Base-by-base conservation (phyloP, 2,888 invertebrate genomes). In the Arrhopalites spinosus region DNA sequence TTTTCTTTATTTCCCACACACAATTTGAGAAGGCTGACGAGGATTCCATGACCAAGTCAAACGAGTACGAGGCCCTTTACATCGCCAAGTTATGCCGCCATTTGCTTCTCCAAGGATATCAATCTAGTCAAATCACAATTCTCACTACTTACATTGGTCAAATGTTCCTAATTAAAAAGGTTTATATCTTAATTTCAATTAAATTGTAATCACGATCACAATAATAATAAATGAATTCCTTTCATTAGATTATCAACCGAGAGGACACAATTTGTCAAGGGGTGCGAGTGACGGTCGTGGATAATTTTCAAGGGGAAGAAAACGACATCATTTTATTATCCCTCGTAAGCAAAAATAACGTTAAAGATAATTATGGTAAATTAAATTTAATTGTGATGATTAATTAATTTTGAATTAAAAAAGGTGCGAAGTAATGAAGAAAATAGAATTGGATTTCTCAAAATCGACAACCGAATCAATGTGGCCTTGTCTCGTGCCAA, bases 271-370 rank as follows among this genome's bases (percentile, higher is more conserved):
- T 85, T 0, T 85, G 89, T 3, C 82, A 85, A 30, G 87, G 88
- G 47, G 88, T 92, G 5, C 86, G 88, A 78, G 88, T 92, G 23
- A 88, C 90, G 0, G 90, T 90, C 0, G 90, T 93, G 0, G 93
- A 94, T 84, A 93, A 92, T 84, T 94, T 89, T 83, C 94, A 94
- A 86, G 93, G 94, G 0, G 91, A 93, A 83, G 93, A 93, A 86
- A 91, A 89, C 83, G 90, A 90, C 84, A 92, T 94, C 83, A 90
- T 94, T 71, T 87, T 94, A 80, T 85, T 94, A 77, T 93, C 93
- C 0, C 85, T 94, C 17, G 94, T 94, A n/a, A n/a, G n/a, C n/a
- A n/a, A n/a, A n/a, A n/a, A n/a, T n/a, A n/a, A n/a, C n/a, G n/a
- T n/a, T 0, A n/a, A n/a, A n/a, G n/a, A n/a, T n/a, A n/a, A n/a